Evolutionary conservation across 1,140 invertebrate genomes (phyloP), one percentile per base, ranked within the genome.

Genomic region (Drosophila sucinea): DNA sequence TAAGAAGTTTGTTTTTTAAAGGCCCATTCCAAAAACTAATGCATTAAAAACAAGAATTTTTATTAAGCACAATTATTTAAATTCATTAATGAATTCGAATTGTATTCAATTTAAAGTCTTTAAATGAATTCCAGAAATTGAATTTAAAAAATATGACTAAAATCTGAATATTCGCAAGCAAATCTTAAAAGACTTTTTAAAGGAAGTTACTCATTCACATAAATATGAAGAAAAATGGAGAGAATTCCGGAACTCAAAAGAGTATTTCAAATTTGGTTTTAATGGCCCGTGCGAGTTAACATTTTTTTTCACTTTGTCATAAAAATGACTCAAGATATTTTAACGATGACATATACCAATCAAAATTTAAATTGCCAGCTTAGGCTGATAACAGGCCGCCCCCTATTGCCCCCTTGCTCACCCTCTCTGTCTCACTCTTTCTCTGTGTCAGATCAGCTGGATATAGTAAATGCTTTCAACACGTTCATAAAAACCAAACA

Each of bases 301-400:
- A 51, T 67, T 60, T 51, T 54, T 60, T 62, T 58, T 58, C 11
- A 29, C 54, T 62, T 56, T 82, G 75, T 79, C 75, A 68, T 82
- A 76, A 81, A 86, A 75, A 60, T 58, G 71, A 65, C 40, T 73
- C 60, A 60, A 61, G 33, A 30, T 54, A 67, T 78, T 85, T 85
- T 85, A 85, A 85, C 78, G 81, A 85, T 85, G 81, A 86, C 82
- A 81, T 25, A 8, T 78, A 86, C 78, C 75, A 82, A 78, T 81
- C 74, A 78, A 82, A 68, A 79, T 76, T 79, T 56, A 77, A 81
- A 75, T 66, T 79, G 66, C 65, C 61, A 81, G 70, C 67, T 62
- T 61, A 69, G 62, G 58, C 71, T 67, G 79, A 86, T 85, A 85
- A 81, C 67, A 74, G 72, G 58, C 67, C 51, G 70, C 35, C 10